These are phyloP conservation scores for Halcyon smyrnensis DNA, from an alignment of 2,797 vertebrate species.

Conservation along the genomic window DNA sequence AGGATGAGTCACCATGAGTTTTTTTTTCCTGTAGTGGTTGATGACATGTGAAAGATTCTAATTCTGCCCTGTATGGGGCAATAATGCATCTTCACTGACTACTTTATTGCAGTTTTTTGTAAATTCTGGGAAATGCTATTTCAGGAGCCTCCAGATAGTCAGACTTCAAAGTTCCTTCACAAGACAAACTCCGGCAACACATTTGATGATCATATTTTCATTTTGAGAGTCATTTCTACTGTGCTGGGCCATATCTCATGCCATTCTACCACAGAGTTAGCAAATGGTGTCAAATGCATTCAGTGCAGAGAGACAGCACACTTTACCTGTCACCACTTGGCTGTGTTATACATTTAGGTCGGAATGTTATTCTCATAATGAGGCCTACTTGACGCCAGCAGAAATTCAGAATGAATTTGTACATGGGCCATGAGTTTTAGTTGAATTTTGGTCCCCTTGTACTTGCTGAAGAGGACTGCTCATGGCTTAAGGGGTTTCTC, in stretches of 20 bases:
- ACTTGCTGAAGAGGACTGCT: neutral
- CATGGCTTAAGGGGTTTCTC: neutral
- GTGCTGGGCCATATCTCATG: neutral
- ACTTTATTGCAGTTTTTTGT: neutral
- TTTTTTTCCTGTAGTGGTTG: neutral
- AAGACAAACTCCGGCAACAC: neutral
- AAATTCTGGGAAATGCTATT: neutral
- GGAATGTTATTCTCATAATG: neutral
- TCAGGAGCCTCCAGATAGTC: neutral
- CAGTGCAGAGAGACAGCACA: neutral
- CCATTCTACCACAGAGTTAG: neutral
- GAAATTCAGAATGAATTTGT: neutral
- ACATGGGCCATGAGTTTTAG: rapidly evolving
- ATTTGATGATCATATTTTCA: neutral
- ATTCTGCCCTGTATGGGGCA: neutral
- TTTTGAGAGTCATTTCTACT: neutral
- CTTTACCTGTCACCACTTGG: neutral
- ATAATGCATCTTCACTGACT: neutral
- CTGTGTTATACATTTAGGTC: neutral
- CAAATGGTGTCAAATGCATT: neutral
- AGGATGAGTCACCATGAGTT: neutral
- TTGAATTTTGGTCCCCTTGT: neutral
- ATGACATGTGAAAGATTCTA: neutral
- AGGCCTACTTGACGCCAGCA: neutral
- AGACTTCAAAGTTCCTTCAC: neutral